phyloP scores from a whole-genome alignment of 2,888 invertebrate genomes.

The Cremastobaeus sp. region DNA sequence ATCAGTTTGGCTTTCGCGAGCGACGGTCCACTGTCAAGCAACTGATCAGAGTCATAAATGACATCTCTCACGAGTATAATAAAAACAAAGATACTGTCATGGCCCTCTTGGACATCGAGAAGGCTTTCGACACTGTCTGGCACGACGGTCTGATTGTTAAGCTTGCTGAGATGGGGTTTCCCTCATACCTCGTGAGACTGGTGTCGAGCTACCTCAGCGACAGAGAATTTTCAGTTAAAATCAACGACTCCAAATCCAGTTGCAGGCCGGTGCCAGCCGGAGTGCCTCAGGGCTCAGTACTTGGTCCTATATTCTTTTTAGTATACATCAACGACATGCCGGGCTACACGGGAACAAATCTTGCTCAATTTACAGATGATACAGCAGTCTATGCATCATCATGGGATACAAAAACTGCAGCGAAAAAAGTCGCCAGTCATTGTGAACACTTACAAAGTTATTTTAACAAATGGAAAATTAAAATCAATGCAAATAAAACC shows the following conservation, averaged over 20 bases:
- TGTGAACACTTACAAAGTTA: background rate
- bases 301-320: slow-evolving; percentile 5
- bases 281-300: slow-evolving; percentile 36
- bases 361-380: background rate
- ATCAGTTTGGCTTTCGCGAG: background rate
- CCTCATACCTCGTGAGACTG: background rate
- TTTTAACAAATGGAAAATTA: background rate
- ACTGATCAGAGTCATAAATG: background rate
- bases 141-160: slow-evolving; percentile 9
- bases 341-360: background rate
- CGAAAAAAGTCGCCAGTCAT: background rate
- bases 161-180: background rate
- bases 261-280: background rate
- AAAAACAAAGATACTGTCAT: background rate
- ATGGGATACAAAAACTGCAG: background rate
- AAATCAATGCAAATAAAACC: background rate
- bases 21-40: background rate
- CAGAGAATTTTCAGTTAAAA: background rate
- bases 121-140: slow-evolving; percentile 12
- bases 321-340: slow-evolving; percentile 7
- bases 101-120: background rate
- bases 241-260: background rate
- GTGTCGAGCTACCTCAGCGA: background rate
- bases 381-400: background rate
- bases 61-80: background rate